phyloP scores from a whole-genome alignment of 2,113 vertebrate species.

The Alligator mississippiensis region DNA sequence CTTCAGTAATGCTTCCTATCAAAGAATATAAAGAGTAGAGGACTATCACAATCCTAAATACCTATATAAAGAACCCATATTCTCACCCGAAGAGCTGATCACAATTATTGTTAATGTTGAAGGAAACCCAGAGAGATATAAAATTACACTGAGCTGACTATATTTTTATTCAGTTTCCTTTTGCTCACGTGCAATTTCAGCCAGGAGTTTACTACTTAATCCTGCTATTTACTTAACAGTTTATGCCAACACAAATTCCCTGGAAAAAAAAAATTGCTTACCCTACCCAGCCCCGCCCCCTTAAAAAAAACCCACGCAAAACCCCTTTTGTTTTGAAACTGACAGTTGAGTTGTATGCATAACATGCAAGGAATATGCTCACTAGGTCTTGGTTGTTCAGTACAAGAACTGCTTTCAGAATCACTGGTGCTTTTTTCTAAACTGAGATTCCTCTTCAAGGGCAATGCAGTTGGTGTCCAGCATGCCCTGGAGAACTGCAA shows the following conservation, averaged over 20 bases:
- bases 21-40: neutral
- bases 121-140: neutral
- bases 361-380: neutral
- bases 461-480: neutral
- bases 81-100: neutral
- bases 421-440: neutral
- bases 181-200: neutral
- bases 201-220: neutral
- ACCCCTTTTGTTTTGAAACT: neutral
- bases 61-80: neutral
- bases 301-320: no score
- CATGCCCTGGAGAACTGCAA: no score
- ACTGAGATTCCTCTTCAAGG: neutral
- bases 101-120: neutral
- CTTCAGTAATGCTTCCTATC: neutral
- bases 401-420: neutral
- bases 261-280: neutral
- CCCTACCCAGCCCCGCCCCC: no score
- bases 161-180: neutral
- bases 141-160: neutral
- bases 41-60: conserved; percentile 14
- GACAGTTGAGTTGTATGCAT: neutral
- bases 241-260: neutral
- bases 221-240: accelerated
- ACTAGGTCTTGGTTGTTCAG: neutral